Evolutionary conservation across 1,140 invertebrate genomes (phyloP).

Genomic region (Lysiphlebus fabarum): DNA sequence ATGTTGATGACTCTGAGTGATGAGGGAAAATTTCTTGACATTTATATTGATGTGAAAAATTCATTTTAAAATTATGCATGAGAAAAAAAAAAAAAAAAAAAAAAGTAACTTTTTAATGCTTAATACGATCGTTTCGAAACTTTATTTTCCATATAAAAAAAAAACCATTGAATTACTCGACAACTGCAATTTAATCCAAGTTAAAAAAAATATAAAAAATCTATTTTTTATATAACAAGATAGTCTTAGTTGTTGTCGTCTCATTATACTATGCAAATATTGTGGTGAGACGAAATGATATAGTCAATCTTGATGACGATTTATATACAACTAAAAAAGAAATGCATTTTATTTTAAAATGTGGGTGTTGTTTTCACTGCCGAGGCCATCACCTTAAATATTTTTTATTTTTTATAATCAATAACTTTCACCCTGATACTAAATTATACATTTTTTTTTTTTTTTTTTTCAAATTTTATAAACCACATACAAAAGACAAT

Average conservation of each 20-base stretch:
- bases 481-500: too few species aligned
- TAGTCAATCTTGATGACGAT: slow-evolving; percentile 23
- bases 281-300: slow-evolving; percentile 12
- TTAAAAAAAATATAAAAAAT: too few species aligned
- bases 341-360: background rate
- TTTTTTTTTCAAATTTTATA: too few species aligned
- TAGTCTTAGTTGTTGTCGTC: background rate
- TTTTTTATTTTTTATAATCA: slow-evolving; percentile 2
- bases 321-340: slow-evolving; percentile 18
- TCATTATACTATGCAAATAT: slow-evolving; percentile 19
- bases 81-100: too few species aligned
- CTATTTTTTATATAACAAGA: too few species aligned
- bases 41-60: too few species aligned
- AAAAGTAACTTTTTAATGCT: too few species aligned
- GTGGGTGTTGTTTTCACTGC: slow-evolving; percentile 24
- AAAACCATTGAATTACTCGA: too few species aligned
- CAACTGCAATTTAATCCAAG: too few species aligned
- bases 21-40: slow-evolving; percentile 7
- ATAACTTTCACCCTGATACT: background rate
- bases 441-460: slow-evolving; percentile 8
- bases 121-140: too few species aligned
- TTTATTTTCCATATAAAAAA: too few species aligned
- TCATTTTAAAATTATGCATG: too few species aligned
- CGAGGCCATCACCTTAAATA: slow-evolving; percentile 23
- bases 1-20: background rate